Evolutionary conservation across 2,888 invertebrate species (phyloP).

Genomic region (Polyploca ridens): DNA sequence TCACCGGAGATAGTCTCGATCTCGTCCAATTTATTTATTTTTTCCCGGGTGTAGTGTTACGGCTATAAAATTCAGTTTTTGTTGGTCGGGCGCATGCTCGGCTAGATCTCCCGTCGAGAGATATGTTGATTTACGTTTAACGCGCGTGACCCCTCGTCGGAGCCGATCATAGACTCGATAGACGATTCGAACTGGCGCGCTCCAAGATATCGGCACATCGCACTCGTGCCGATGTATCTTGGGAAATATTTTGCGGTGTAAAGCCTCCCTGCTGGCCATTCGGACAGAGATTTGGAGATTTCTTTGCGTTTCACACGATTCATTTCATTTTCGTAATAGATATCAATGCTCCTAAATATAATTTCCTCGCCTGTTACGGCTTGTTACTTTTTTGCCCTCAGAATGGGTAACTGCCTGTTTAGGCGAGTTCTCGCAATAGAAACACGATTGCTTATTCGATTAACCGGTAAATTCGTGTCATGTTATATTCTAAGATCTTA

Average conservation of each 20-base stretch:
- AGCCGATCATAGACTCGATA: slow-evolving; percentile 82
- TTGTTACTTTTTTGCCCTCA: background rate
- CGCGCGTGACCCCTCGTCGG: slow-evolving; percentile 81
- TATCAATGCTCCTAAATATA: slow-evolving; percentile 24
- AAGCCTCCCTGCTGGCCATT: slow-evolving; percentile 54
- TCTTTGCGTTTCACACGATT: slow-evolving; percentile 75
- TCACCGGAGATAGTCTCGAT: slow-evolving; percentile 62
- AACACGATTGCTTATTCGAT: slow-evolving; percentile 11
- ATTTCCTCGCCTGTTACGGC: slow-evolving; percentile 16
- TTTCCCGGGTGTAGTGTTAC: slow-evolving; percentile 80
- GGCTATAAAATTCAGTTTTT: slow-evolving; percentile 81
- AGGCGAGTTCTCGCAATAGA: background rate
- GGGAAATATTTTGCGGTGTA: slow-evolving; percentile 78
- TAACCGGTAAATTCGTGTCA: slow-evolving; percentile 12
- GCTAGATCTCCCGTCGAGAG: slow-evolving; percentile 83
- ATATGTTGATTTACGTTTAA: slow-evolving; percentile 85
- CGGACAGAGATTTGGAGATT: slow-evolving; percentile 72
- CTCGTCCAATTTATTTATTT: slow-evolving; percentile 78
- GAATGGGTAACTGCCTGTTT: slow-evolving; percentile 1
- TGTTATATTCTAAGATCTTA: slow-evolving; percentile 12
- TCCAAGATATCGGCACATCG: slow-evolving; percentile 79
- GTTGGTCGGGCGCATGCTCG: slow-evolving; percentile 75
- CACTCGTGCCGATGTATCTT: slow-evolving; percentile 81
- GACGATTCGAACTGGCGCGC: slow-evolving; percentile 79
- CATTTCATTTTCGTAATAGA: slow-evolving; percentile 34